These are phyloP conservation scores for Tetramorium alpestre DNA, from an alignment of 1,140 invertebrate genomes.

Conservation along the genomic window DNA sequence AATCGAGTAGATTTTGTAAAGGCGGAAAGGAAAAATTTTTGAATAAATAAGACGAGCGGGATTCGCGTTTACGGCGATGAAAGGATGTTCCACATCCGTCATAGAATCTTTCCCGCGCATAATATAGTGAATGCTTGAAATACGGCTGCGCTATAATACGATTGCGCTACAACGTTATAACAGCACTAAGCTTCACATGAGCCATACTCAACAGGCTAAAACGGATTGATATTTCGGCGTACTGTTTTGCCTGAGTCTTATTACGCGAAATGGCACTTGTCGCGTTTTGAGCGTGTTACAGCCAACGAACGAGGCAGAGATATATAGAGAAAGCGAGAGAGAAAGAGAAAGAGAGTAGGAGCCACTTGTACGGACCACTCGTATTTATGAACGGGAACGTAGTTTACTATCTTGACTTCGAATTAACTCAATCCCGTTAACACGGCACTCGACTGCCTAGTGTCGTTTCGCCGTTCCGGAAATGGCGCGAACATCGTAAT, in stretches of 20 bases:
- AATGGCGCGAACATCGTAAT: conserved; percentile 15
- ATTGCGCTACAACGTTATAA: not conserved
- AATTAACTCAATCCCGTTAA: conserved; percentile 61
- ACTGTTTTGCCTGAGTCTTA: conserved; percentile 15
- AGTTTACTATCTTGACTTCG: conserved; percentile 49
- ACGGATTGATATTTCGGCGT: conserved; percentile 38
- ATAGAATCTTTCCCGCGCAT: not conserved
- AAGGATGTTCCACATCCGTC: not conserved
- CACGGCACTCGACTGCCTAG: conserved; percentile 32
- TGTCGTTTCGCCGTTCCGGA: conserved; percentile 44
- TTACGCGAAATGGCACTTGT: conserved; percentile 48
- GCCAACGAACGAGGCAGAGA: not conserved
- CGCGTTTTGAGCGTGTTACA: conserved; percentile 19
- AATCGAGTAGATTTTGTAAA: not conserved
- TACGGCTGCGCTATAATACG: not conserved
- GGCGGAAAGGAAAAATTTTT: not conserved
- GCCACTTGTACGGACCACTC: conserved; percentile 28
- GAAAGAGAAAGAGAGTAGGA: not conserved
- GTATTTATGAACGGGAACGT: conserved; percentile 58
- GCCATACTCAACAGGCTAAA: not conserved
- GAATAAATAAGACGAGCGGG: not conserved
- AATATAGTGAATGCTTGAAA: not conserved
- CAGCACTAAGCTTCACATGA: conserved; percentile 5
- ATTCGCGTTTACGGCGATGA: not conserved
- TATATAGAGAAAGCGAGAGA: not conserved